These are phyloP conservation scores for Micrasema minimum DNA, from an alignment of 1,140 invertebrate genomes.

Conservation along the genomic window DNA sequence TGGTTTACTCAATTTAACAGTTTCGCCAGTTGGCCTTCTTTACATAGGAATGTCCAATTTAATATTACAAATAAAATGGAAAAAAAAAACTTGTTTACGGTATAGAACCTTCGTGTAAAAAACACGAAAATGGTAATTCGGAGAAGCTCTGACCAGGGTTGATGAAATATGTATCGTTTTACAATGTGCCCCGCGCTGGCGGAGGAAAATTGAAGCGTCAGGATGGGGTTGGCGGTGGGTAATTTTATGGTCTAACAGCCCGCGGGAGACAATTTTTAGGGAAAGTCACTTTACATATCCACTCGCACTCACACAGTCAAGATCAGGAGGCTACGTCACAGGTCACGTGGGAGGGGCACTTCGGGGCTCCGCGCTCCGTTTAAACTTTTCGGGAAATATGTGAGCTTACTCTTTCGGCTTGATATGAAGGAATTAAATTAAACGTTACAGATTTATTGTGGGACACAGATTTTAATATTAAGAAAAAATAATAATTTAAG, in stretches of 20 bases:
- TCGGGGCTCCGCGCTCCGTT: not conserved
- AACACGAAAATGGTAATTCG: not conserved
- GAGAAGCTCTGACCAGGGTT: not conserved
- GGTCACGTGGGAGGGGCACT: not conserved
- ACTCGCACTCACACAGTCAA: not conserved
- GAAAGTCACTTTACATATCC: slow-evolving; percentile 23
- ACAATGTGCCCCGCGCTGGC: slow-evolving; percentile 2
- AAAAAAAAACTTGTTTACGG: too few species aligned
- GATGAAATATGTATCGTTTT: not conserved
- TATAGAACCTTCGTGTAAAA: too few species aligned
- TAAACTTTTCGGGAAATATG: too few species aligned
- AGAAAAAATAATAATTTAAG: too few species aligned
- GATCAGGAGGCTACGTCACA: not conserved
- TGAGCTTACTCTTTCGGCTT: too few species aligned
- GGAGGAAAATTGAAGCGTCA: not conserved
- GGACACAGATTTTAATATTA: too few species aligned
- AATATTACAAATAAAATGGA: too few species aligned
- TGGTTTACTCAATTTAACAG: too few species aligned
- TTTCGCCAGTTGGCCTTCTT: too few species aligned
- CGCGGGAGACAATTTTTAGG: slow-evolving; percentile 33
- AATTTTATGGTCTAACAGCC: slow-evolving; percentile 31
- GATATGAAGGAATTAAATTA: too few species aligned
- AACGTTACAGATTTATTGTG: too few species aligned
- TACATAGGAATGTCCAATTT: too few species aligned
- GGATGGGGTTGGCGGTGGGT: not conserved